Base-by-base conservation (phyloP, 2,797 vertebrate species). In the Manis crassicaudata region DNA sequence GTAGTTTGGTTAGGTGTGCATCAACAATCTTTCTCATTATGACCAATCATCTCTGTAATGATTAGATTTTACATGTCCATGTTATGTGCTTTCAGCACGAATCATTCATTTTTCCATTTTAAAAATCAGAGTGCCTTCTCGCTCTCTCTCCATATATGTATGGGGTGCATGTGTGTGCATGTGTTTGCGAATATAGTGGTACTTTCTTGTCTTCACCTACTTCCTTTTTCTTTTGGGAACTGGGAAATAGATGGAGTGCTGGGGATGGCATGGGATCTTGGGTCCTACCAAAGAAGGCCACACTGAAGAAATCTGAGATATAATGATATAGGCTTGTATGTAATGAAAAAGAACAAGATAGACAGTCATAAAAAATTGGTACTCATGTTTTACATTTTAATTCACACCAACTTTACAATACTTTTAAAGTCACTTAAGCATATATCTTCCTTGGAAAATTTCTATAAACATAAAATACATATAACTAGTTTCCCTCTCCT, bases 401-500 rank as follows among this genome's bases (percentile, higher is more conserved):
- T 68, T 81, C 60, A 77, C 0, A 70, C 3, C 43, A 77, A 37
- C 3, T 88, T 93, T 76, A 86, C 54, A 35, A 75, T 58, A 83
- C 85, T 79, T 76, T 93, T 73, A 8, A 90, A 88, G 58, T 76
- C 12, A 10, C 54, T 62, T 81, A 92, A 92, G 43, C 21, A 82
- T 56, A 6, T 77, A 25, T 46, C 40, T 85, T 91, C 37, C n/a
- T 43, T 84, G 27, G n/a, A 96, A 94, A 94, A 20, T 81, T 92
- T 94, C 27, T 94, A 54, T 12, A 46, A 90, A 88, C 7, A 70
- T 65, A 43, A 86, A 52, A 62, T 90, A 58, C 17, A 23, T 46
- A 5, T 76, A 56, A 52, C 0, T 95, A 1, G 89, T 86, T 94
- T 18, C 25, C n/a, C 14, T 76, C n/a, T 65, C 63, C 23, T 60